Base-by-base conservation (phyloP, 2,113 vertebrate species). In the Grammomys dolichurus region DNA sequence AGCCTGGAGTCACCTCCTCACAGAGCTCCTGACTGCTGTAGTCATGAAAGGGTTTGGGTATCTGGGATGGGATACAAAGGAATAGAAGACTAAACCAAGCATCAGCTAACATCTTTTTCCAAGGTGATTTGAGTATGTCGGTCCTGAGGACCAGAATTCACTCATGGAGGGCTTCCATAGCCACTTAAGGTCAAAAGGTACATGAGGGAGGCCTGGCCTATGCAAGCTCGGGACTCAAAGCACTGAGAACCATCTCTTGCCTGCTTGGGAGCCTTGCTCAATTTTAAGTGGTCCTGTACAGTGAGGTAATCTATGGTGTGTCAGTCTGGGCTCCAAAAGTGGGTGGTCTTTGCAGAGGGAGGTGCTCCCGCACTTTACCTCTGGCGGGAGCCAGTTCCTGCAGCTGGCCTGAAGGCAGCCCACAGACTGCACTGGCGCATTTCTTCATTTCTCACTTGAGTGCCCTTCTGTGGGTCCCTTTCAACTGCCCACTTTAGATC, bases 381-480 rank as follows among this genome's bases (percentile, higher is more conserved):
- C 98, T 92, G 98, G 98, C 96, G 92, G 33, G 92, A 92, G 96
- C 97, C 98, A 97, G 98, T 97, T 98, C 96, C 98, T 98, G 98
- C 98, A 99, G 98, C 98, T 99, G 98, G 98, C 97, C 73, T 17
- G 87, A 63, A 98, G 97, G 98, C 97, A 97, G 98, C 97, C 97
- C 95, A 91, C 98, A 98, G 98, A 75, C 98, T 97, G 97, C 98
- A 97, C 99, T 98, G 97, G 98, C 99, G 99, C 99, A 99, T 99
- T 99, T 99, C 99, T 99, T 99, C 99, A 99, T 99, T 99, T 99
- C 99, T 99, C 99, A 99, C 99, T 99, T 99, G 99, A 99, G 99
- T 99, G 99, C 99, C 98, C 99, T 99, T 99, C 99, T 99, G 99
- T 99, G 99, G 99, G 98, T 98, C 98, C 98, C 98, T 99, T 99